Evolutionary conservation across 2,113 vertebrate genomes (phyloP).

Genomic region (Xerus inauris): DNA sequence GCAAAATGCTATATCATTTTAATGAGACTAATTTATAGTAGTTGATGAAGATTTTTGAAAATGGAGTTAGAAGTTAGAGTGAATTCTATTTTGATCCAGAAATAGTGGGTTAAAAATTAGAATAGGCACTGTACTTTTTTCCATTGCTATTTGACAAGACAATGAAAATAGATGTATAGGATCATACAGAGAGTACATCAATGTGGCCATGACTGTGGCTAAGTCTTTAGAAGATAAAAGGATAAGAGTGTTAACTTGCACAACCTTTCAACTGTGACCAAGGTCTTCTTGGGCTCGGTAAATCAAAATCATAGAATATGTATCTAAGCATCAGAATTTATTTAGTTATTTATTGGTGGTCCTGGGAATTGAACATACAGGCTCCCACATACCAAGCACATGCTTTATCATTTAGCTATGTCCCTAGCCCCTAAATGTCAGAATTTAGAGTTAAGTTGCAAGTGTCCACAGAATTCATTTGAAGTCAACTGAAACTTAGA

Average conservation of each 20-base stretch:
- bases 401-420: neutral
- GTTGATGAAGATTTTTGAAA: neutral
- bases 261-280: neutral
- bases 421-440: neutral
- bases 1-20: neutral
- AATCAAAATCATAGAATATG: neutral
- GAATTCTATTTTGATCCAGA: neutral
- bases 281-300: neutral
- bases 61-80: neutral
- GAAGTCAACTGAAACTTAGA: neutral
- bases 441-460: neutral
- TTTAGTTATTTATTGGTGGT: neutral
- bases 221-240: neutral
- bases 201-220: neutral
- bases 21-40: neutral
- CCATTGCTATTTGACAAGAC: neutral
- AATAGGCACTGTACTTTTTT: neutral
- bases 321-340: neutral
- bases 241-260: neutral
- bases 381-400: neutral
- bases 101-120: neutral
- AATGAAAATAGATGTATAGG: neutral
- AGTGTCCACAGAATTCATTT: neutral
- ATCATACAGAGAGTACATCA: neutral
- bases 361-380: neutral